Evolutionary conservation across 2,113 vertebrate species (phyloP), one percentile per base, ranked within the genome.

Genomic region (Phainopepla nitens): DNA sequence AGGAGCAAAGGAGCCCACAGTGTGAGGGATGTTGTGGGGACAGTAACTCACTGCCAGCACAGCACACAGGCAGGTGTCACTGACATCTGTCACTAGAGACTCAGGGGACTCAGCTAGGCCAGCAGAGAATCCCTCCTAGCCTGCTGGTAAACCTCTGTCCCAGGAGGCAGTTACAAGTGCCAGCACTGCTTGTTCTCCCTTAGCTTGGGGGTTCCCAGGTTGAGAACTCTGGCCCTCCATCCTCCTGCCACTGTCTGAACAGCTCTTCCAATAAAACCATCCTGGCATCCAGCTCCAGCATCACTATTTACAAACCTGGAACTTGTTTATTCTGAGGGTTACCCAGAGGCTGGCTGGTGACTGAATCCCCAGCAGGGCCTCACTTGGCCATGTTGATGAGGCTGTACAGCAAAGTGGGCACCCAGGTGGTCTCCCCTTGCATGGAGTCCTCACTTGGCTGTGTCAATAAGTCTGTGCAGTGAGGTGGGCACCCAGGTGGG

Each of bases 371-470:
- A 45, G 60, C 0, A 0, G 27, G 14, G 15, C 18, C 50, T 84
- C 97, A 99, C 93, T 99, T 42, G 42, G 42, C 42, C 42, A 42
- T 42, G 14, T 42, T 16, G 0, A 99, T 99, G 33, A 99, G 98
- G 95, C 99, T 99, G 97, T 99, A 99, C 68, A 99, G 97, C 2
- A 98, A 99, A 8, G 99, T 99, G 39, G 99, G 99, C 79, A 99
- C 99, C 99, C 99, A 99, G 0, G 99, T 99, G 97, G 99, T 99
- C 87, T 99, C 99, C 0, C 99, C 99, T 80, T 99, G 99, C 27
- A 99, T 99, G 39, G 3, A 42, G 8, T n/a, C 50, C 36, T 72
- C 97, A 99, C 93, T 99, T 99, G 56, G 99, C 99, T 99, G 99
- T 99, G 95, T 99, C 98, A 0, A 99, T 99, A n/a, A n/a, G n/a